Conservation (phyloP, 1,140 invertebrate genomes). For the Palaemon carinicauda region DNA sequence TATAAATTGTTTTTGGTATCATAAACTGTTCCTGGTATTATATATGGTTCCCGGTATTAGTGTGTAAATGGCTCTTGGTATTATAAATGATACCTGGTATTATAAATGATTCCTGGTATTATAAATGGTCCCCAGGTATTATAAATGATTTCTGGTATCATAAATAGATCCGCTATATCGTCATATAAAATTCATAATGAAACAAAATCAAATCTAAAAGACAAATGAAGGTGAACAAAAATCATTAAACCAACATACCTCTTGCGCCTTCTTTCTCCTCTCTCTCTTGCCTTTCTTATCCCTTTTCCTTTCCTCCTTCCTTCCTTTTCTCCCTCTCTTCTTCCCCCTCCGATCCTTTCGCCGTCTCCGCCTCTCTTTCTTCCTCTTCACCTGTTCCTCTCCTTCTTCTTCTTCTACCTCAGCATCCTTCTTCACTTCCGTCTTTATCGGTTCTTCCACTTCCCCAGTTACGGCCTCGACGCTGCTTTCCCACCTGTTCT, state of each 20-base stretch:
- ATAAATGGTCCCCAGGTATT: too few species aligned
- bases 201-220: neutral
- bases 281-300: neutral
- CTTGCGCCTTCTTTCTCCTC: neutral
- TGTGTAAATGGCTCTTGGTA: too few species aligned
- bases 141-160: too few species aligned
- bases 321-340: slow-evolving; percentile 27
- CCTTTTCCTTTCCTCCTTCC: neutral
- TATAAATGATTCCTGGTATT: too few species aligned
- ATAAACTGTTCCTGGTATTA: too few species aligned
- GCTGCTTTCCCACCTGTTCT: slow-evolving; percentile 1
- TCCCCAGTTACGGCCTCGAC: slow-evolving; percentile 11
- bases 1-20: too few species aligned
- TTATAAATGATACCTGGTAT: too few species aligned
- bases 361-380: neutral
- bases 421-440: neutral
- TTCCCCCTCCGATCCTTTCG: neutral
- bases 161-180: too few species aligned
- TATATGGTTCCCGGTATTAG: too few species aligned
- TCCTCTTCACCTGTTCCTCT: neutral
- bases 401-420: neutral
- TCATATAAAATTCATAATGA: too few species aligned
- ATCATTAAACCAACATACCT: neutral
- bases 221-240: neutral
- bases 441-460: neutral